phyloP scores from a whole-genome alignment of 2,888 invertebrate genomes.

The Dolichomitus sp. region DNA sequence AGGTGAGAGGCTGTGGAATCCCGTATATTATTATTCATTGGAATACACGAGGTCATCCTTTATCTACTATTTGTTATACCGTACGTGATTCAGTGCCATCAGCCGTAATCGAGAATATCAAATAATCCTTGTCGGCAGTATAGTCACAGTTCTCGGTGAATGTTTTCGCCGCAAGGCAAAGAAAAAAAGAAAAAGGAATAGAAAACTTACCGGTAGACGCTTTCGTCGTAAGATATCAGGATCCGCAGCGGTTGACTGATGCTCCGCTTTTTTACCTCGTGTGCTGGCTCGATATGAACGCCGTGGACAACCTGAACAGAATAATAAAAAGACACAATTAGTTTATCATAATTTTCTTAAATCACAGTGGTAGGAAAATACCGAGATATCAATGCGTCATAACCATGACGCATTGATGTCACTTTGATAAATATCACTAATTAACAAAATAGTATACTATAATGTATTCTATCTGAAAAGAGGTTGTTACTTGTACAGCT shows the following conservation, averaged over 20 bases:
- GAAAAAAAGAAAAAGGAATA: slow-evolving; percentile 34
- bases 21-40: slow-evolving; percentile 14
- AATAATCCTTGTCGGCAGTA: background rate
- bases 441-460: background rate
- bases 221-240: slow-evolving; percentile 94
- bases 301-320: slow-evolving; percentile 91
- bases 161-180: slow-evolving; percentile 1
- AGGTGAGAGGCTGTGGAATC: background rate
- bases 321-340: slow-evolving; percentile 19
- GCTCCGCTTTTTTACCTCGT: slow-evolving; percentile 92
- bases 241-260: slow-evolving; percentile 94
- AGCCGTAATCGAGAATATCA: slow-evolving; percentile 34
- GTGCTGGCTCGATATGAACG: slow-evolving; percentile 93
- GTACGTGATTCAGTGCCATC: slow-evolving; percentile 28
- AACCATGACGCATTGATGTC: too few relatives aligned
- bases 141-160: background rate
- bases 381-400: background rate
- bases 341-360: slow-evolving; percentile 24
- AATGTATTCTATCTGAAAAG: background rate
- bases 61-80: slow-evolving; percentile 20
- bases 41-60: slow-evolving; percentile 44
- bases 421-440: too few relatives aligned
- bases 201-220: slow-evolving; percentile 93
- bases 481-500: background rate
- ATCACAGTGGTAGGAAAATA: background rate